phyloP scores from a whole-genome alignment of 2,888 invertebrate genomes.

The Hipparchia sbordonii region DNA sequence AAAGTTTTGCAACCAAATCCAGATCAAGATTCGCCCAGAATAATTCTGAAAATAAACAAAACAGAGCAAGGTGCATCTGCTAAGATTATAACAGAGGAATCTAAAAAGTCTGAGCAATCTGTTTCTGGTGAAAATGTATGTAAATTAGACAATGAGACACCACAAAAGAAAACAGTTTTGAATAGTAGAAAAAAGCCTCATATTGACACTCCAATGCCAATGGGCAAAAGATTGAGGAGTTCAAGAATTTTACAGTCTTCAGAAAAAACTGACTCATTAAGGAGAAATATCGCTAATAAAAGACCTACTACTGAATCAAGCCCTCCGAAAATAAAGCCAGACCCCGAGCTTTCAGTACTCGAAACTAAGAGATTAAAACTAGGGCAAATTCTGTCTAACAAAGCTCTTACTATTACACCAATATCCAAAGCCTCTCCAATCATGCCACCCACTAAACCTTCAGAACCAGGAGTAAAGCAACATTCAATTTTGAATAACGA shows the following conservation, averaged over 20 bases:
- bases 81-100: constrained; percentile 76
- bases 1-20: constrained; percentile 66
- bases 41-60: constrained; percentile 86
- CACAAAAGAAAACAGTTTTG: constrained; percentile 50
- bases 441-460: constrained; percentile 56
- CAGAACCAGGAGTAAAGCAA: constrained; percentile 61
- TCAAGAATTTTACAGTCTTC: constrained; percentile 69
- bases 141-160: constrained; percentile 56
- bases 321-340: constrained; percentile 56
- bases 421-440: constrained; percentile 55
- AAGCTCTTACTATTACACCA: constrained; percentile 67
- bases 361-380: constrained; percentile 74
- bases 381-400: constrained; percentile 71
- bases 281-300: constrained; percentile 63
- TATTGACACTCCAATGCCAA: constrained; percentile 55
- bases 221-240: constrained; percentile 73
- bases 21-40: constrained; percentile 81
- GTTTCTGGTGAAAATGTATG: constrained; percentile 57
- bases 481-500: constrained; percentile 71
- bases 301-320: constrained; percentile 57
- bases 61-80: constrained; percentile 80
- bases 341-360: constrained; percentile 61
- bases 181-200: constrained; percentile 65
- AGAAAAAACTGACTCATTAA: constrained; percentile 57
- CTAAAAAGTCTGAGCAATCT: constrained; percentile 56